Conservation (phyloP, 2,113 vertebrate species). For the Tupaia tana region DNA sequence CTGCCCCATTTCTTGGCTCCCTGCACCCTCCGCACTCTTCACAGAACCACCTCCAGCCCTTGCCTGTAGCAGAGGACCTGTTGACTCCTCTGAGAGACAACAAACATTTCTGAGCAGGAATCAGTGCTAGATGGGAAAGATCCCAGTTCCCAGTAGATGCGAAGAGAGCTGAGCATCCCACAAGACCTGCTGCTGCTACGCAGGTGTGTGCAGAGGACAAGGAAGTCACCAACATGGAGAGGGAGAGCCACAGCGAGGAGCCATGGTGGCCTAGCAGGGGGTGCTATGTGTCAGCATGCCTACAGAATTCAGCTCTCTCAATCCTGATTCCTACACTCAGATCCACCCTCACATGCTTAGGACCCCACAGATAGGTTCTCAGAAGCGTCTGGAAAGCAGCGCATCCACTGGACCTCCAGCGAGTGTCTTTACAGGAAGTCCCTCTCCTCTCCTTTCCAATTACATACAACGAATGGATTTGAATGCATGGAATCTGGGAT, state of each 20-base stretch:
- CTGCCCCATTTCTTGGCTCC: neutral
- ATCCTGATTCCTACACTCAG: neutral
- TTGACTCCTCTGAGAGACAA: neutral
- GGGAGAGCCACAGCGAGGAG: accelerated
- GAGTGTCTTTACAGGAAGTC: neutral
- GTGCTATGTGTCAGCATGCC: accelerated
- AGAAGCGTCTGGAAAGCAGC: neutral
- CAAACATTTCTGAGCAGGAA: neutral
- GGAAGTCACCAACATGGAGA: too few relatives aligned
- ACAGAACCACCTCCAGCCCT: neutral
- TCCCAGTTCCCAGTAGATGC: neutral
- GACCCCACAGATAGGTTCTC: neutral
- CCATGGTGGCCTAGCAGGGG: neutral
- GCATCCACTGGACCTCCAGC: neutral
- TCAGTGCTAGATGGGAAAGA: accelerated
- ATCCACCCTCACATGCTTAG: neutral
- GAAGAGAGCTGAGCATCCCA: neutral
- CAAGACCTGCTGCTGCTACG: neutral
- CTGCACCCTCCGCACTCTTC: neutral
- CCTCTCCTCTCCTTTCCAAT: neutral
- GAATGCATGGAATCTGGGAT: neutral
- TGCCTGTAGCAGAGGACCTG: neutral
- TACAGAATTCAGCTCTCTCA: neutral
- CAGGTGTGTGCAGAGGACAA: accelerated
- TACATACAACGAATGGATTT: neutral